Percentiles rank a stretch among this genome's conserved stretches.
phyloP scores from a whole-genome alignment of 2,797 vertebrate genomes.

The Xiphorhynchus erythropygius region DNA sequence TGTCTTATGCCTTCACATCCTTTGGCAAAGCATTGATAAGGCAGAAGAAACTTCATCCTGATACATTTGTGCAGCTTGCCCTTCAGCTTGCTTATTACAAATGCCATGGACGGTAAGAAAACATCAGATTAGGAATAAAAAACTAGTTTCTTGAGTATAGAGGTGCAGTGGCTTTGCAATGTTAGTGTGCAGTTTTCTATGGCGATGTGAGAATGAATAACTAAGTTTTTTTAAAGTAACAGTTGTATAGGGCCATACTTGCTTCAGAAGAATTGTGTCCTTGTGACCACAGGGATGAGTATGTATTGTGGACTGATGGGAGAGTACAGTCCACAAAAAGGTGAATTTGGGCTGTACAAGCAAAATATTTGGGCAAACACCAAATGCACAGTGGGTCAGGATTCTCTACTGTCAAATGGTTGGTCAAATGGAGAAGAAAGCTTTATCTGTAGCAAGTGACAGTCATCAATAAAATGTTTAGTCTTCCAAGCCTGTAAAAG shows the following conservation, averaged over 20 bases:
- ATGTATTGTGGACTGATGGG: background rate
- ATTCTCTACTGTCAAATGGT: background rate
- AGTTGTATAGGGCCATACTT: background rate
- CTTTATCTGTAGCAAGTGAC: background rate
- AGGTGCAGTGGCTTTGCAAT: background rate
- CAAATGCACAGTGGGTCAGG: background rate
- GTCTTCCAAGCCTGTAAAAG: background rate
- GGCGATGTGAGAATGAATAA: background rate
- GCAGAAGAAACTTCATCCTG: conserved; percentile 88
- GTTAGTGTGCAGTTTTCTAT: background rate
- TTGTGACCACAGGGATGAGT: background rate
- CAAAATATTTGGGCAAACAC: background rate
- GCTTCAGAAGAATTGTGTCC: background rate
- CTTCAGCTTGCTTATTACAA: conserved; percentile 91
- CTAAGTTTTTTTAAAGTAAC: background rate
- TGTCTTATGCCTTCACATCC: conserved; percentile 84
- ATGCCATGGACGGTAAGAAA: conserved; percentile 82
- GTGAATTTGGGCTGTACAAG: background rate
- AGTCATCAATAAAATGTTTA: background rate
- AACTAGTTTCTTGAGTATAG: background rate
- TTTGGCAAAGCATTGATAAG: conserved; percentile 91
- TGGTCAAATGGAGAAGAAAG: background rate
- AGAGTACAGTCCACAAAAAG: background rate
- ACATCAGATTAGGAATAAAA: background rate
- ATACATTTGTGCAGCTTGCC: conserved; percentile 92